Evolutionary conservation across 1,140 invertebrate species (phyloP).

Genomic region (Diorhabda elongata): DNA sequence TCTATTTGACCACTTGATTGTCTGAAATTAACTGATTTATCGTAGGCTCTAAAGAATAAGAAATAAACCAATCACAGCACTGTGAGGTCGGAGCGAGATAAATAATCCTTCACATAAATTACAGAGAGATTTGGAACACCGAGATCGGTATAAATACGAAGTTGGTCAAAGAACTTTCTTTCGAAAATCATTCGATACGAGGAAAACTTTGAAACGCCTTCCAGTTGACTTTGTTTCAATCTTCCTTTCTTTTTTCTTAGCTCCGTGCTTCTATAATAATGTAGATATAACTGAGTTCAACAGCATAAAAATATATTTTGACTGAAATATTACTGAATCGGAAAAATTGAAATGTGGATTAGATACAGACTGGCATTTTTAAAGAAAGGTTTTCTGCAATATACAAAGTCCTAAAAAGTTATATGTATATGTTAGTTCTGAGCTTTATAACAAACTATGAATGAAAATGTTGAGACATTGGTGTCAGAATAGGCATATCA

Average conservation of each 20-base stretch:
- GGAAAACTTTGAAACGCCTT: not conserved
- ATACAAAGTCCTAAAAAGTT: no score
- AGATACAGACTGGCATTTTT: no score
- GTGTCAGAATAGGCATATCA: no score
- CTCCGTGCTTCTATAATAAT: no score
- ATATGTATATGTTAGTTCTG: no score
- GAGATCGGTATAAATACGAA: slow-evolving; percentile 2
- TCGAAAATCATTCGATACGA: slow-evolving; percentile 2
- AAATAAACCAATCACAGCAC: not conserved
- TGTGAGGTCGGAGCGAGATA: not conserved
- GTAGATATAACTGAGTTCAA: no score
- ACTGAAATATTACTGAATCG: no score
- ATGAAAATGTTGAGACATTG: no score
- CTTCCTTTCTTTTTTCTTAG: not conserved
- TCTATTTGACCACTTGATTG: not conserved
- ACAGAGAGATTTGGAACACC: not conserved
- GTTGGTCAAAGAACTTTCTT: not conserved
- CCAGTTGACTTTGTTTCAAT: not conserved
- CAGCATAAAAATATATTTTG: no score
- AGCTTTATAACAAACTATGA: no score
- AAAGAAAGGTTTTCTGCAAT: no score
- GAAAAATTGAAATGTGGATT: no score
- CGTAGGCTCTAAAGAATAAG: not conserved
- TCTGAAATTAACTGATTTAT: slow-evolving; percentile 3
- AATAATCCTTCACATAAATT: slow-evolving; percentile 3